A percentile compares a stretch with the other conserved stretches of the same genome.
These are phyloP conservation scores for Drosophila ogumai DNA, from an alignment of 1,140 invertebrate genomes.

Conservation along the genomic window DNA sequence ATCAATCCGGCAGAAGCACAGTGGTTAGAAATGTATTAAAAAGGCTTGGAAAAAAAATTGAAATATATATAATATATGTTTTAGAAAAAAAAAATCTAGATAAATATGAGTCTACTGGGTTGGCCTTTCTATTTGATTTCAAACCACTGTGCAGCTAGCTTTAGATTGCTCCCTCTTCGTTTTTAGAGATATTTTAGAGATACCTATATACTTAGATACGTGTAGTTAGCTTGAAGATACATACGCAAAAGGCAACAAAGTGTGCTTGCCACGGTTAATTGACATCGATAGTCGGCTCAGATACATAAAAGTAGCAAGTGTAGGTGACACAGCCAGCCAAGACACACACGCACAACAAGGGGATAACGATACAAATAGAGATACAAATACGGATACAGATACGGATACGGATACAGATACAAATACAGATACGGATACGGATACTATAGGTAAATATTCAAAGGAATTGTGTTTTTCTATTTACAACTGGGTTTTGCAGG, in stretches of 20 bases:
- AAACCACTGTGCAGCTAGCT: neutral
- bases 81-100: neutral
- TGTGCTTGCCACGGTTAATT: constrained; percentile 65
- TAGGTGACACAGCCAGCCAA: constrained; percentile 32
- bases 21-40: neutral
- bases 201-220: constrained; percentile 10
- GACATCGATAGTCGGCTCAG: constrained; percentile 49
- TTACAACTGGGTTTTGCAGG: constrained; percentile 31
- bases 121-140: neutral
- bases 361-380: constrained; percentile 2
- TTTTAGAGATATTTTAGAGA: neutral
- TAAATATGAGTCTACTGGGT: neutral
- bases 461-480: constrained; percentile 23
- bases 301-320: constrained; percentile 34
- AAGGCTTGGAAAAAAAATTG: neutral
- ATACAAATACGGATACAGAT: constrained; percentile 8
- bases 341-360: constrained; percentile 28
- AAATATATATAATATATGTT: neutral
- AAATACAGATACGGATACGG: constrained; percentile 4
- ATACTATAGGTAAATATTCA: constrained; percentile 19
- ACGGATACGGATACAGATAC: constrained; percentile 3
- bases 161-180: neutral
- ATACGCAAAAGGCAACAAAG: constrained; percentile 55
- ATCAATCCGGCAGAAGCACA: constrained; percentile 28
- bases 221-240: constrained; percentile 2